These are phyloP conservation scores for Drosophila nigritarsus DNA, from an alignment of 2,888 invertebrate genomes.

Conservation along the genomic window DNA sequence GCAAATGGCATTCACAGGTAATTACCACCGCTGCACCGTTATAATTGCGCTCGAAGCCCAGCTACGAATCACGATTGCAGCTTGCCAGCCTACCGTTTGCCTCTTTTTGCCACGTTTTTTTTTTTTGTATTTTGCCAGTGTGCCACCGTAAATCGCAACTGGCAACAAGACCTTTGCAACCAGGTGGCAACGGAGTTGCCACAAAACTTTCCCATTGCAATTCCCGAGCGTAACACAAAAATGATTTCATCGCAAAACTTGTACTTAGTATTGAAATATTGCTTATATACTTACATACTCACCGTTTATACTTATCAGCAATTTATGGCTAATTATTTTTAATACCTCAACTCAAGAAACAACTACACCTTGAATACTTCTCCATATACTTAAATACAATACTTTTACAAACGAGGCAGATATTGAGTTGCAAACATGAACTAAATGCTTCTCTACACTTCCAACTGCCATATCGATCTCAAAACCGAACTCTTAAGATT, in stretches of 20 bases:
- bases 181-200: conserved; percentile 44
- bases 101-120: conserved; percentile 17
- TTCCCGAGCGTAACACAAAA: conserved; percentile 43
- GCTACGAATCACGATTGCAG: conserved; percentile 81
- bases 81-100: conserved; percentile 28
- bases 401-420: no score
- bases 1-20: conserved; percentile 82
- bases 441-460: background rate
- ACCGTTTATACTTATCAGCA: background rate
- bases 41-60: conserved; percentile 83
- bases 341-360: conserved; percentile 6
- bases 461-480: background rate
- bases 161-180: conserved; percentile 61
- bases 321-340: conserved; percentile 22
- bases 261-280: conserved; percentile 21
- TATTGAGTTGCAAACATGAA: background rate
- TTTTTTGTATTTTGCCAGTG: background rate
- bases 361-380: background rate
- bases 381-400: background rate
- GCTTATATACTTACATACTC: background rate
- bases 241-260: conserved; percentile 49
- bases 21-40: conserved; percentile 82
- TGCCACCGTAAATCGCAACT: conserved; percentile 60
- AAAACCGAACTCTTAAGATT: background rate
- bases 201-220: conserved; percentile 64